phyloP scores from a whole-genome alignment of 1,140 invertebrate species.

The Heliconius congener region DNA sequence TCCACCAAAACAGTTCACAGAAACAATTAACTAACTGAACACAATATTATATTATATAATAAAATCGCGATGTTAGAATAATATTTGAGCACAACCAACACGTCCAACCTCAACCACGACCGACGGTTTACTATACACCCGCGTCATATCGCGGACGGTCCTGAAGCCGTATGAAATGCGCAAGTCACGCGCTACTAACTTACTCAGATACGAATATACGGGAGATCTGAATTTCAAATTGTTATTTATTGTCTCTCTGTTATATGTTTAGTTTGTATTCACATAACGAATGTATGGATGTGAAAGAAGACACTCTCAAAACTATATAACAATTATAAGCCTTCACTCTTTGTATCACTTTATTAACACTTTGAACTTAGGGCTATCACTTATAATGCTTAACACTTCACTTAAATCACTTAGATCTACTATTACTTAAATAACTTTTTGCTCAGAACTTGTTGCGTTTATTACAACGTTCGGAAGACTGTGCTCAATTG shows the following conservation, averaged over 20 bases:
- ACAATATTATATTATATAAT: constrained; percentile 69
- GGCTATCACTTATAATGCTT: too few relatives aligned
- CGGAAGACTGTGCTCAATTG: too few relatives aligned
- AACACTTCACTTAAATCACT: too few relatives aligned
- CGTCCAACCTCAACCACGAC: constrained; percentile 44
- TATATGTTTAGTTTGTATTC: not conserved
- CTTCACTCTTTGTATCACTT: too few relatives aligned
- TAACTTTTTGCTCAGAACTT: too few relatives aligned
- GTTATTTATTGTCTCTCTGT: constrained; percentile 62
- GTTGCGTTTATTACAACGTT: too few relatives aligned
- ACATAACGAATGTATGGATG: not conserved
- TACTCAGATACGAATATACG: constrained; percentile 45
- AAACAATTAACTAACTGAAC: constrained; percentile 54
- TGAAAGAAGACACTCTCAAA: too few relatives aligned
- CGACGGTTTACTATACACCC: constrained; percentile 60
- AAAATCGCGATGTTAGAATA: constrained; percentile 52
- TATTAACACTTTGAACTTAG: too few relatives aligned
- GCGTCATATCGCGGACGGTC: constrained; percentile 42
- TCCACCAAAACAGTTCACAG: constrained; percentile 53
- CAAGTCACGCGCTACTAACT: constrained; percentile 74
- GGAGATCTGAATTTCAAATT: constrained; percentile 68
- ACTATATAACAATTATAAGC: too few relatives aligned
- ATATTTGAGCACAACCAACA: constrained; percentile 41
- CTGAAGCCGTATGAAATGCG: constrained; percentile 69
- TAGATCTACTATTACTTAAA: too few relatives aligned